Evolutionary conservation across 2,888 invertebrate species (phyloP), one percentile per base, ranked within the genome.

Genomic region (Heterodera filipjevi): DNA sequence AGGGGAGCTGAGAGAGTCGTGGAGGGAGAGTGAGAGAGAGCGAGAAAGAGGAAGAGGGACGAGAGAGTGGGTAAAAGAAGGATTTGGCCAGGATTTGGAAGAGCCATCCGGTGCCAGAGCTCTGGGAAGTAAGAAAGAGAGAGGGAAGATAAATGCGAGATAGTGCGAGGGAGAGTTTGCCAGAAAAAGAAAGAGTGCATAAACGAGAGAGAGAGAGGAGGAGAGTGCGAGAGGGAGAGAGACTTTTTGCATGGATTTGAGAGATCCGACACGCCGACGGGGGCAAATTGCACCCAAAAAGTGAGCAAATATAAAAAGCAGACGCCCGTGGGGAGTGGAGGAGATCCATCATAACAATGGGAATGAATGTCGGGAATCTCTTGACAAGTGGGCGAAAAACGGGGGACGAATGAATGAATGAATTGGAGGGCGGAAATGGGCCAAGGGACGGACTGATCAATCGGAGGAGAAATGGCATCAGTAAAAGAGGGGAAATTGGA

Each of bases 191-290:
- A 22, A 10, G 49, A 2, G 49, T 49, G 49, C 49, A 16, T 19
- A 16, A 49, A 8, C 22, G 49, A 16, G 49, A 16, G 49, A 39
- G 39, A 39, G 39, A 39, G 39, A 39, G 39, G 10, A 10, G 10
- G 39, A 59, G 59, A n/a, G 59, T 3, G 59, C n/a, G 22, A 59
- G n/a, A n/a, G 59, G 5, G 59, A 59, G 59, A 59, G 59, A 22
- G n/a, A n/a, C n/a, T 16, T 59, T 59, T n/a, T n/a, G 59, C 59
- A n/a, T n/a, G 59, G 59, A 59, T 59, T 27, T 59, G 59, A 59
- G 59, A 59, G 59, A 59, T 59, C 59, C 59, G 59, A 59, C 5
- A n/a, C n/a, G n/a, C n/a, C n/a, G 59, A 59, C 1, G 1, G n/a
- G 59, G n/a, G n/a, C n/a, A 39, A 59, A 27, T 22, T 27, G 59